Evolutionary conservation across 2,888 invertebrate genomes (phyloP), one percentile per base, ranked within the genome.

Genomic region (Prenolepis imparis): DNA sequence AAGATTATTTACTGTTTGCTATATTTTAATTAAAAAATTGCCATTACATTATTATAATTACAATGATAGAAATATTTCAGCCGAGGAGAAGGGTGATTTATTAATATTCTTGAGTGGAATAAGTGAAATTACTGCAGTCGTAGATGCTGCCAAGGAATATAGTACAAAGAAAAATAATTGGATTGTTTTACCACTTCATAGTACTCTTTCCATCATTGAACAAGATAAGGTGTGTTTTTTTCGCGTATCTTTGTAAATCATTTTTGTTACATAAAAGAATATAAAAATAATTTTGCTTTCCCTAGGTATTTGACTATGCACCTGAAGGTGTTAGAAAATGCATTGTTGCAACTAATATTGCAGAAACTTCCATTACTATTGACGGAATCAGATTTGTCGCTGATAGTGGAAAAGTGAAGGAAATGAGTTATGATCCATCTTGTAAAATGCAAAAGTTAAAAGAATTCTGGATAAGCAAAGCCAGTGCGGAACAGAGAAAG

Each of bases 281-380:
- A 57, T 63, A 32, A 44, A 44, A 44, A 44, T 72, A 61, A 52
- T 59, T 72, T 70, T 15, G 87, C n/a, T 18, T 52, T 32, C 3
- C 3, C 5, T 70, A 97, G 97, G 97, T 98, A 9, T 99, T 99
- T 94, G 98, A 99, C 93, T 98, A 98, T 92, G 97, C 99, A 0
- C 99, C 99, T 0, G 98, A 98, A 80, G 98, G 99, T 5, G 96
- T 98, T 3, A 96, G 99, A 77, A 99, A 99, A 94, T 99, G 99
- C 94, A 98, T 99, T 84, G 97, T 99, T 0, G 98, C 99, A 0
- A 99, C 99, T 0, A 99, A 99, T 93, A 99, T 99, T 83, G 99
- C 99, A 0, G 99, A 99, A 95, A 99, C 99, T 0, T 99, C 99
- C 0, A 97, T 99, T 4, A 99, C 99, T 0, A 99, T 99, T 78